These are phyloP conservation scores for Hylomyscus alleni DNA, from an alignment of 2,797 vertebrate species.

Conservation along the genomic window DNA sequence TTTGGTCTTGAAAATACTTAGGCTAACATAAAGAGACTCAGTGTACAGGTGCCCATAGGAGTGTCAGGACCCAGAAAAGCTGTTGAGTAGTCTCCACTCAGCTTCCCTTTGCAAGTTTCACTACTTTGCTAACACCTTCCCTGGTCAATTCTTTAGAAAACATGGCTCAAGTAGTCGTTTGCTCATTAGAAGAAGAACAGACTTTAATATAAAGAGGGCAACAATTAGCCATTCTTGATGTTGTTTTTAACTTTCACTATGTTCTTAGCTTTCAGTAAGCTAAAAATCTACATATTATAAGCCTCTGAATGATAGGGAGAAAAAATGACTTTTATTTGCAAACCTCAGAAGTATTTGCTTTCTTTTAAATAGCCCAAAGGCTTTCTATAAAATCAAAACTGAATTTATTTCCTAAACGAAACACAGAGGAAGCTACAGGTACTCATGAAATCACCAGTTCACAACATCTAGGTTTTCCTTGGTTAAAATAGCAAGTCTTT, in stretches of 20 bases:
- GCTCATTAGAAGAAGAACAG: conserved; percentile 17
- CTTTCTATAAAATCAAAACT: conserved; percentile 22
- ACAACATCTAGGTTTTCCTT: not conserved
- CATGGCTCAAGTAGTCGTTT: not conserved
- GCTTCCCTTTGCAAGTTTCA: not conserved
- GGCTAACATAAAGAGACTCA: conserved; percentile 57
- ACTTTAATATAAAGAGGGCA: not conserved
- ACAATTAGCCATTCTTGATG: not conserved
- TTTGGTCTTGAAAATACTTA: conserved; percentile 64
- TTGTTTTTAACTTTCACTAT: not conserved
- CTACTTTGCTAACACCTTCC: not conserved
- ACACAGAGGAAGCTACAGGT: not conserved
- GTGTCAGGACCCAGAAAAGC: not conserved
- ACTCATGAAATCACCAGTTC: conserved; percentile 21
- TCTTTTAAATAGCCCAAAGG: conserved; percentile 42
- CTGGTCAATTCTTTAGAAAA: not conserved
- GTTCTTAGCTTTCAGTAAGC: not conserved
- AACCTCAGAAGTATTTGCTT: conserved; percentile 25
- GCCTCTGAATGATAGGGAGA: not conserved
- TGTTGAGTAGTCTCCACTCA: not conserved
- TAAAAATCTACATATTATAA: conserved; percentile 34
- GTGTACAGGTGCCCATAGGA: conserved; percentile 25
- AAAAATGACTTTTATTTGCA: conserved; percentile 20
- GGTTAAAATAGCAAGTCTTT: conserved; percentile 17
- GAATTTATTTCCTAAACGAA: not conserved